phyloP scores from a whole-genome alignment of 2,797 vertebrate genomes.

The Anabas testudineus region DNA sequence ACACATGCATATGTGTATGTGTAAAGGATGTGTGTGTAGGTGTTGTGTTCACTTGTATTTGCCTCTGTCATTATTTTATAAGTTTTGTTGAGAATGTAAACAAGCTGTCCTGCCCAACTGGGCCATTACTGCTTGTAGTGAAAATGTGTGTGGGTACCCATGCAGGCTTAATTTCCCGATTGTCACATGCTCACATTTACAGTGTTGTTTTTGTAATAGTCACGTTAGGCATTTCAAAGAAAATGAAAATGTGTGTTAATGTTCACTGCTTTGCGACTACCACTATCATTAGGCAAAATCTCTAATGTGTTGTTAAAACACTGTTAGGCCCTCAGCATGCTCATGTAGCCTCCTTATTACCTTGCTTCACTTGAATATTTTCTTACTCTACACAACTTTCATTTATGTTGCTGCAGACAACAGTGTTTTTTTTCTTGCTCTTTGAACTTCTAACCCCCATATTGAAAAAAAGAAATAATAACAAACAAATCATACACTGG shows the following conservation, averaged over 20 bases:
- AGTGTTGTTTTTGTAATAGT: conserved; percentile 55
- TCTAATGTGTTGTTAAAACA: conserved; percentile 72
- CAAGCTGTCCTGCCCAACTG: conserved; percentile 82
- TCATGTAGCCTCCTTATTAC: conserved; percentile 51
- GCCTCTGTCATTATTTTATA: conserved; percentile 66
- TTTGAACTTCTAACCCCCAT: conserved; percentile 41
- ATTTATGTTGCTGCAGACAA: conserved; percentile 14
- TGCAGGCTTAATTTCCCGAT: conserved; percentile 72
- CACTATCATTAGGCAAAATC: conserved; percentile 68
- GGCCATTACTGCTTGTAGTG: conserved; percentile 74
- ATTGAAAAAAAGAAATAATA: too few relatives aligned
- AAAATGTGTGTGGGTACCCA: conserved; percentile 61
- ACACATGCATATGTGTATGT: conserved; percentile 36
- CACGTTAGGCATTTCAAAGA: conserved; percentile 64
- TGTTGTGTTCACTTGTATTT: conserved; percentile 17
- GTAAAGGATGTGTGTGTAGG: conserved; percentile 12
- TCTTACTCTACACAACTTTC: conserved; percentile 8
- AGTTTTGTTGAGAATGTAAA: conserved; percentile 71
- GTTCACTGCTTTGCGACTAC: conserved; percentile 66
- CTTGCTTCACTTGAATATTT: conserved; percentile 61
- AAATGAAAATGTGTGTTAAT: conserved; percentile 73
- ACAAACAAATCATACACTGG: too few relatives aligned
- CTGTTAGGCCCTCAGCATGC: conserved; percentile 55
- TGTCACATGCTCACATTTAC: conserved; percentile 43
- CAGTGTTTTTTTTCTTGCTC: conserved; percentile 6